Evolutionary conservation across 1,140 invertebrate genomes (phyloP).

Genomic region (Agrypnia vestita): DNA sequence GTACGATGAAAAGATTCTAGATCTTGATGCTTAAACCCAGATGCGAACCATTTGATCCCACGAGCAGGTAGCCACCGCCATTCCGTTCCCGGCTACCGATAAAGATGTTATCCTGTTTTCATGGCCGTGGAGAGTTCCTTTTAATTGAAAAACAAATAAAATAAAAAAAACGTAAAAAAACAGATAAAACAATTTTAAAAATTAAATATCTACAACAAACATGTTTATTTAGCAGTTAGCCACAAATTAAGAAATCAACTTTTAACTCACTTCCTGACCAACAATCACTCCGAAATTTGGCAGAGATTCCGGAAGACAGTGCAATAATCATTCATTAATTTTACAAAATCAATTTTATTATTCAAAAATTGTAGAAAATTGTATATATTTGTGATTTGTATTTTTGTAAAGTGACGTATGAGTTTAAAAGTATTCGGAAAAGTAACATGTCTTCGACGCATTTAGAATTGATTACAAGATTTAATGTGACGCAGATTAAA

Average conservation of each 20-base stretch:
- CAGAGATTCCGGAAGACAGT: too few species aligned
- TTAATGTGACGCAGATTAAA: too few species aligned
- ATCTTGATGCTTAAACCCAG: conserved; percentile 80
- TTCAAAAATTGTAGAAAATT: too few species aligned
- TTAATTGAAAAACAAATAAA: background rate
- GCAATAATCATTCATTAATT: too few species aligned
- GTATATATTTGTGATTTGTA: background rate
- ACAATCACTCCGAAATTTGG: too few species aligned
- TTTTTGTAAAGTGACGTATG: background rate
- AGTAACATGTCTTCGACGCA: too few species aligned
- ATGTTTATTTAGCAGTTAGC: background rate
- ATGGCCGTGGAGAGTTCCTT: conserved; percentile 86
- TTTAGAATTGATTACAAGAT: too few species aligned
- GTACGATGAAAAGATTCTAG: background rate
- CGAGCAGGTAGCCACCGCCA: conserved; percentile 88
- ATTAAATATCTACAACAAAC: background rate
- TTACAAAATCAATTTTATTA: too few species aligned
- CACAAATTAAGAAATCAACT: background rate
- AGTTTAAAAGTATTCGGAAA: too few species aligned
- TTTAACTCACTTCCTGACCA: too few species aligned
- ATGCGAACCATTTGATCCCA: conserved; percentile 91
- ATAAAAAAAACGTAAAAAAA: background rate
- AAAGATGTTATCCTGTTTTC: conserved; percentile 92
- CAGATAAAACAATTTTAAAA: background rate
- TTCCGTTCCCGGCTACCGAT: conserved; percentile 84